phyloP scores from a whole-genome alignment of 2,797 vertebrate genomes.

The Erethizon dorsatum region DNA sequence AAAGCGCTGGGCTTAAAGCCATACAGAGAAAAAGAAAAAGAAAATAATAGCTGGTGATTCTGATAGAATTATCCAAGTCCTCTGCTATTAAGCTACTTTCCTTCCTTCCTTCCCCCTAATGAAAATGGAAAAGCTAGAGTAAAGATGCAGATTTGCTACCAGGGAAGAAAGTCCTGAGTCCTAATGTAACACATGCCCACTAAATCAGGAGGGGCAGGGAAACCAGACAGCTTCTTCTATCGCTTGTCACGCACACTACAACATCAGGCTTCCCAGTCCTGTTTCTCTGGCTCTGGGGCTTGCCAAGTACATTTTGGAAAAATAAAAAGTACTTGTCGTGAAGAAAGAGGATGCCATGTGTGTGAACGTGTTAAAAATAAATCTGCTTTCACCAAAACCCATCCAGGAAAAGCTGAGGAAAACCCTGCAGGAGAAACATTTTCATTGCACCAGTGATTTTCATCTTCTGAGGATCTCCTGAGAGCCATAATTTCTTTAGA shows the following conservation, averaged over 20 bases:
- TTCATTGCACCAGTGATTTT: constrained; percentile 26
- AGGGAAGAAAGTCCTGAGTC: constrained; percentile 16
- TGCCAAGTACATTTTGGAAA: constrained; percentile 73
- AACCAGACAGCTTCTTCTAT: constrained; percentile 58
- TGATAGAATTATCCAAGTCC: constrained; percentile 37
- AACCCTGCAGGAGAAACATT: constrained; percentile 69
- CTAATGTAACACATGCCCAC: not conserved
- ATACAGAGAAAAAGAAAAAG: not conserved
- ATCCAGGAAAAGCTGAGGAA: constrained; percentile 74
- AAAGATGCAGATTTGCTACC: not conserved
- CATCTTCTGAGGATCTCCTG: not conserved
- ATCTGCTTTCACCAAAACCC: constrained; percentile 65
- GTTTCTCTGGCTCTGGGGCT: constrained; percentile 21
- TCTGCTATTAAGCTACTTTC: not conserved
- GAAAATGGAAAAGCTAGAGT: not conserved
- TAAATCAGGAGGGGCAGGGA: not conserved
- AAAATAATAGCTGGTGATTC: not conserved
- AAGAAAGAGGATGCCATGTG: constrained; percentile 40
- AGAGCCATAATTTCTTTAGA: constrained; percentile 55
- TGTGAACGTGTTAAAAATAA: constrained; percentile 39
- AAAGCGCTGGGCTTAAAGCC: not conserved
- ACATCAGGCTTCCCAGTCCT: constrained; percentile 32
- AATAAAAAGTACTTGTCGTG: constrained; percentile 59
- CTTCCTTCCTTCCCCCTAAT: constrained; percentile 6
- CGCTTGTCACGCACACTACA: not conserved